These are phyloP conservation scores for Rhynchonycteris naso DNA, from an alignment of 2,797 vertebrate genomes.

Conservation along the genomic window DNA sequence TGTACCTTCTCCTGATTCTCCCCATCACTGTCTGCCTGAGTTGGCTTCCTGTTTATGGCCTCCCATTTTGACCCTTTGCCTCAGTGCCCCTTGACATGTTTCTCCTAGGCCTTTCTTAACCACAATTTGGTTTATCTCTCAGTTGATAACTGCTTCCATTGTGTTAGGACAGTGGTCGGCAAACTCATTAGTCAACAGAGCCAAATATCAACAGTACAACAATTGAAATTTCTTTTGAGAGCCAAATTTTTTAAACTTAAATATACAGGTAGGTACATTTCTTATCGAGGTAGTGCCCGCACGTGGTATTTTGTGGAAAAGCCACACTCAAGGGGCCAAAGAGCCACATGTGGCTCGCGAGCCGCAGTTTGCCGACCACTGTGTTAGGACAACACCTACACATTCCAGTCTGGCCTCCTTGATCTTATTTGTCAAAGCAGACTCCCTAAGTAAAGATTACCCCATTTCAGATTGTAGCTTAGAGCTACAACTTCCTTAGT, in stretches of 20 bases:
- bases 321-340: too few relatives aligned
- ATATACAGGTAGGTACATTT: too few relatives aligned
- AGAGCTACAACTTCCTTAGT: not conserved
- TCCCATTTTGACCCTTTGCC: not conserved
- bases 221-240: too few relatives aligned
- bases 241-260: too few relatives aligned
- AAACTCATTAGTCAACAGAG: too few relatives aligned
- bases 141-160: not conserved
- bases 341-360: too few relatives aligned
- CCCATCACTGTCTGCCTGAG: not conserved
- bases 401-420: not conserved
- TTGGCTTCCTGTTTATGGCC: not conserved
- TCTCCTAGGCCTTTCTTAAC: not conserved
- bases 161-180: not conserved
- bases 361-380: too few relatives aligned
- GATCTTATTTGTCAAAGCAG: constrained; percentile 12
- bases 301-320: too few relatives aligned
- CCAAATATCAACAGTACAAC: too few relatives aligned
- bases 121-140: not conserved
- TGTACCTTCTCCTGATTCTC: not conserved
- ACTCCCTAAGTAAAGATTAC: not conserved
- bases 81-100: not conserved
- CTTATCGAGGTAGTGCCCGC: too few relatives aligned
- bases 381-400: not conserved
- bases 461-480: not conserved